phyloP scores from a whole-genome alignment of 2,113 vertebrate species.

The Zeus faber region DNA sequence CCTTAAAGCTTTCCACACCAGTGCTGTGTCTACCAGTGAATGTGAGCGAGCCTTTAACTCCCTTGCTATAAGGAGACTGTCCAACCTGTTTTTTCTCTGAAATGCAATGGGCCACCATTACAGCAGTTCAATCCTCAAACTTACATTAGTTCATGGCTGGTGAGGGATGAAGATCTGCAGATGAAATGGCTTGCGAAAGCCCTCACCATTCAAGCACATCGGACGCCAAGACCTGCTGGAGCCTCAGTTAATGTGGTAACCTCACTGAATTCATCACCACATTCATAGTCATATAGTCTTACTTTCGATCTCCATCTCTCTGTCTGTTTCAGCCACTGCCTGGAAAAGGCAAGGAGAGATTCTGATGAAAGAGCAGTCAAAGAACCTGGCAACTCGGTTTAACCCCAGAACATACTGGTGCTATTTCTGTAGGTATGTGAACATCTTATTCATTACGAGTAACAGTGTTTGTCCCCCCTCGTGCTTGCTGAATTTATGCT shows the following conservation, averaged over 20 bases:
- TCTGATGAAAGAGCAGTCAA: background rate
- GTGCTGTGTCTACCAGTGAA: background rate
- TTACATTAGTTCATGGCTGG: background rate
- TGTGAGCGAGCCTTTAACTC: conserved; percentile 1
- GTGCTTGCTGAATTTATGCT: too few species aligned
- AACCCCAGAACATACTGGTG: too few species aligned
- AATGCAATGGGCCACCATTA: background rate
- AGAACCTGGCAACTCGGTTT: too few species aligned
- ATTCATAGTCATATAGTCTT: background rate
- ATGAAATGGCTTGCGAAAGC: too few species aligned
- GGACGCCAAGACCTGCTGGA: too few species aligned
- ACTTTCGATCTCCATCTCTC: background rate
- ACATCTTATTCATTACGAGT: too few species aligned
- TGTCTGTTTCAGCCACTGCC: background rate
- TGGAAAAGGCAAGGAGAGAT: background rate
- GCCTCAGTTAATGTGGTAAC: too few species aligned
- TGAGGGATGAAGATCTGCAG: too few species aligned
- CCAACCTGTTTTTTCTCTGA: background rate
- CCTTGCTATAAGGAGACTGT: background rate
- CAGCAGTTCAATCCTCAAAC: background rate
- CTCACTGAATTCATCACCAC: background rate
- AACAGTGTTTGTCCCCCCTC: too few species aligned
- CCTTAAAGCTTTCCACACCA: background rate
- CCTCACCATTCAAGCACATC: background rate
- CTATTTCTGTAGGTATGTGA: too few species aligned